Evolutionary conservation across 2,113 vertebrate genomes (phyloP).

Genomic region (Urocolius indicus): DNA sequence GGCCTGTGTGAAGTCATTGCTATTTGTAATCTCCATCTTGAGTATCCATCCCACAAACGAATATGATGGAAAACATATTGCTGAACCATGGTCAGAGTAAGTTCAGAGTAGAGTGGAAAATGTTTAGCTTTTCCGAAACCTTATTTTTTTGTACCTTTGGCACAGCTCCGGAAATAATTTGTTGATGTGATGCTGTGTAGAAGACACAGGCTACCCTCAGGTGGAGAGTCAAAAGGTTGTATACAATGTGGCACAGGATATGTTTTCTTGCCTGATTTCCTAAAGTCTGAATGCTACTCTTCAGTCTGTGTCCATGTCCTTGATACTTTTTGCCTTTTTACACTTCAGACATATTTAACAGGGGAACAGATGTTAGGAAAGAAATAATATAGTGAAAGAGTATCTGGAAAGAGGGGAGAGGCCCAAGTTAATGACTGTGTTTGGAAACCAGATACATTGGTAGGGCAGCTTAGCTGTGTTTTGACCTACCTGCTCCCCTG

Average conservation of each 20-base stretch:
- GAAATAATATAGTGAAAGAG: neutral
- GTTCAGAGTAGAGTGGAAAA: neutral
- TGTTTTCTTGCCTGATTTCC: neutral
- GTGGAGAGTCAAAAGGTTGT: neutral
- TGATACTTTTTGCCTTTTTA: neutral
- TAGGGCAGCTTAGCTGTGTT: neutral
- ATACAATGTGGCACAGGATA: neutral
- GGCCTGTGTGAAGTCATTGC: neutral
- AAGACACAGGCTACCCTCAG: neutral
- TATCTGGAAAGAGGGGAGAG: neutral
- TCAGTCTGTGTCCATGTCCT: neutral
- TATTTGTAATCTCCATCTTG: neutral
- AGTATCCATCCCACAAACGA: neutral
- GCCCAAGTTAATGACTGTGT: neutral
- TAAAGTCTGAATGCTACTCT: neutral
- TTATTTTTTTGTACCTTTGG: neutral
- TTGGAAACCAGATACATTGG: accelerated
- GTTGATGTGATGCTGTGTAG: neutral
- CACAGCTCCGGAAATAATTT: neutral
- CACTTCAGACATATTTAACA: neutral
- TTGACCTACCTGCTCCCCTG: neutral
- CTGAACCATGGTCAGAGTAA: neutral
- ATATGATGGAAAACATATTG: neutral
- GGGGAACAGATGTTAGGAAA: neutral
- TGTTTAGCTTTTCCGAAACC: neutral